Percentiles rank a stretch among this genome's conserved stretches.
Evolutionary conservation across 1,140 invertebrate species (phyloP).

Genomic region (Drosophila nigromelanica): DNA sequence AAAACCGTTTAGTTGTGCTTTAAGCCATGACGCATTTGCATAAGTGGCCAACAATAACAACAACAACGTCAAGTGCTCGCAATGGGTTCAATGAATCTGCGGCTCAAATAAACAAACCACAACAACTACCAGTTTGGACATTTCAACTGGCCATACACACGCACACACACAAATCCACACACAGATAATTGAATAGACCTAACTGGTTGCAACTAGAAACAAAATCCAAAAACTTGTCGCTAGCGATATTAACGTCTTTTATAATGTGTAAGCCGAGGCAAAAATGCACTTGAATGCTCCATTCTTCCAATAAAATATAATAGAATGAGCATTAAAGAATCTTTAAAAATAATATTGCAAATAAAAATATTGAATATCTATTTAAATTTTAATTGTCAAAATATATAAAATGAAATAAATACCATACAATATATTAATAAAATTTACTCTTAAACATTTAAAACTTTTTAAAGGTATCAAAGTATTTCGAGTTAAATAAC

Average conservation of each 20-base stretch:
- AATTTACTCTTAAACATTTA: no score
- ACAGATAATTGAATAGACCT: neutral
- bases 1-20: slow-evolving; percentile 10
- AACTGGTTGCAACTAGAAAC: slow-evolving; percentile 24
- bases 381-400: no score
- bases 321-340: no score
- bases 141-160: slow-evolving; percentile 3
- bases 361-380: no score
- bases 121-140: slow-evolving; percentile 1
- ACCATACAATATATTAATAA: no score
- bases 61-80: slow-evolving; percentile 15
- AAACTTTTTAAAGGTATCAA: no score
- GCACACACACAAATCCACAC: slow-evolving; percentile 6
- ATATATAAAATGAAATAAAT: no score
- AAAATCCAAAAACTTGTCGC: slow-evolving; percentile 2
- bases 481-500: no score
- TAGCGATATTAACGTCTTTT: neutral
- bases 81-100: slow-evolving; percentile 41
- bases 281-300: slow-evolving; percentile 2
- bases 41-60: slow-evolving; percentile 16
- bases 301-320: neutral
- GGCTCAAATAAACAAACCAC: slow-evolving; percentile 14
- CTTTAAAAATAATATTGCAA: no score
- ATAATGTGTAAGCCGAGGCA: neutral
- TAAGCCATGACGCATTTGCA: slow-evolving; percentile 32